Evolutionary conservation across 2,797 vertebrate genomes (phyloP), one percentile per base, ranked within the genome.

Genomic region (Myotis daubentonii): DNA sequence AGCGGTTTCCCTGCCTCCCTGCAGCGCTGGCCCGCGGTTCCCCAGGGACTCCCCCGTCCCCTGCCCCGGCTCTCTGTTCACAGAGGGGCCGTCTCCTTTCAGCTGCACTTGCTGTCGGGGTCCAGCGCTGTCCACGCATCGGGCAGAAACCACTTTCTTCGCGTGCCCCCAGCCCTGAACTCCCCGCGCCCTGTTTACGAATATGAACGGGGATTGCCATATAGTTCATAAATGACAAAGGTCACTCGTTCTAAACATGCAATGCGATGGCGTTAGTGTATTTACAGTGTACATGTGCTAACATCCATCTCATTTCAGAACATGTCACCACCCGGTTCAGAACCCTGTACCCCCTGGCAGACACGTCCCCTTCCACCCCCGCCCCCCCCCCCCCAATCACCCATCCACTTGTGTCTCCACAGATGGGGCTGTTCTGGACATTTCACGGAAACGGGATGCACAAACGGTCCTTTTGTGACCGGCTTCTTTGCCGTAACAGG

Each of bases 31-130:
- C 17, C 53, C 33, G 33, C 53, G 47, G 36, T 5, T 17, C 76
- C 25, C 57, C 11, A 4, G 6, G 28, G 83, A 12, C 16, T 5
- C 19, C 7, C 7, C 28, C 0, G 0, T 25, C 25, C 19, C n/a
- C n/a, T 1, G 28, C 9, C 8, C 3, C 19, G 20, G 9, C 9
- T 8, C 44, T 65, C 15, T 62, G 65, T 3, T 84, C 47, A 15
- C 17, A 6, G 5, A 4, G 49, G 70, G 44, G n/a, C 19, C 41
- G 1, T 41, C 41, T 68, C 62, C 80, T 22, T 23, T 1, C 8
- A 28, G 60, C 25, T 0, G 44, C 36, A 1, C 19, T 38, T 62
- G 5, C 44, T 33, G 19, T 8, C 30, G 62, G 74, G 74, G 28
- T n/a, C 72, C 22, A 20, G 75, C 5, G 60, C 70, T 38, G 41